Evolutionary conservation across 2,888 invertebrate species (phyloP), one percentile per base, ranked within the genome.

Genomic region (Caenorhabditis afra): DNA sequence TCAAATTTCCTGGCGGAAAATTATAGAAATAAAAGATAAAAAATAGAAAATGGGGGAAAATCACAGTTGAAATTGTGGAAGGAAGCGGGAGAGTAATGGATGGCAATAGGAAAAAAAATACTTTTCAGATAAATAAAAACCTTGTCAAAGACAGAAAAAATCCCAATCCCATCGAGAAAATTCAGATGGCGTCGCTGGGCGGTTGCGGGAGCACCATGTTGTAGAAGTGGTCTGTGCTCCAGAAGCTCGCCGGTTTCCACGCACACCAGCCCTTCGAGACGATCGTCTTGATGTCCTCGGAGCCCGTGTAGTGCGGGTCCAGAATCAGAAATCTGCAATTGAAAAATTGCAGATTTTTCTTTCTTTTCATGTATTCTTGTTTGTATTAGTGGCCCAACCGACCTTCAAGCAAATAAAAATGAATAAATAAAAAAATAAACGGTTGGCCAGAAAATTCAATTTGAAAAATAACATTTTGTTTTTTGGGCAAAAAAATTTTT

Each of bases 301-400:
- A 74, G 10, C 88, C 98, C 0, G 95, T 96, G 91, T 96, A 99
- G 91, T 99, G 99, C 0, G 99, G 99, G 92, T 99, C 99, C 45
- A 99, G 92, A 86, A 99, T 95, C n/a, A 99, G 93, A 91, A 96
- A 99, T 87, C 94, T 94, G 0, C 35, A 37, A 11, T n/a, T 45
- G 14, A 14, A 41, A 59, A 23, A 1, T n/a, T 23, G n/a, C 12
- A 44, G n/a, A 44, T 44, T 22, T 52, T 52, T 23, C n/a, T 12
- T 52, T 52, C 14, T 52, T 52, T 4, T 4, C 3, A 23, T 52
- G 22, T 52, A 14, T 52, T 52, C 18, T 4, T 12, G 5, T 14
- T 5, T 45, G 11, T 8, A n/a, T 45, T 4, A n/a, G n/a, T n/a
- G n/a, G n/a, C n/a, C n/a, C n/a, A n/a, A n/a, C n/a, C n/a, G n/a